These are phyloP conservation scores for Stigmatopora argus DNA, from an alignment of 2,113 vertebrate genomes.

Conservation along the genomic window DNA sequence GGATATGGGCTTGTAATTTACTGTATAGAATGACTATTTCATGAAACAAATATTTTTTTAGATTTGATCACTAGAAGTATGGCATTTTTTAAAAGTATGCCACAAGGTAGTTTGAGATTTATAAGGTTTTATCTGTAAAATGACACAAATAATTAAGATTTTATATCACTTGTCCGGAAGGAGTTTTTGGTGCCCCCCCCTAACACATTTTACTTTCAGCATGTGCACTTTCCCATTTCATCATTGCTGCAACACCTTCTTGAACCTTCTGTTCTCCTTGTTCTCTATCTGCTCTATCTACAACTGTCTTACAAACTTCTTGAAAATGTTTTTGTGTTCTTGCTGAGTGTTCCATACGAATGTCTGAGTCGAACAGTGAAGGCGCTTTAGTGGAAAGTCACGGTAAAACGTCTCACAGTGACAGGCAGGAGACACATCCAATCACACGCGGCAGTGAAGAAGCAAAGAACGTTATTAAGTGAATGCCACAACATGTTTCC, in stretches of 20 bases:
- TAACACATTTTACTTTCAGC: slow-evolving; percentile 16
- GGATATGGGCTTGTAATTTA: background rate
- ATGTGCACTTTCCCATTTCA: background rate
- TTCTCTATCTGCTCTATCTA: slow-evolving; percentile 3
- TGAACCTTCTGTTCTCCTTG: slow-evolving; percentile 1
- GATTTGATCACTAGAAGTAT: too few relatives aligned
- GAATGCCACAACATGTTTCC: slow-evolving; percentile 57
- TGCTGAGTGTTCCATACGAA: slow-evolving; percentile 17
- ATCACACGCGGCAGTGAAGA: slow-evolving; percentile 30
- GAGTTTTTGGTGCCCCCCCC: slow-evolving; percentile 20
- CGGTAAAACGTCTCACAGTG: slow-evolving; percentile 24
- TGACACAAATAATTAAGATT: background rate
- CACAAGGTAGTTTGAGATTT: too few relatives aligned
- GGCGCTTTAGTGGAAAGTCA: slow-evolving; percentile 26
- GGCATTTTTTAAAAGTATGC: too few relatives aligned
- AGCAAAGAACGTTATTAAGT: slow-evolving; percentile 48
- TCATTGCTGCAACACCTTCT: slow-evolving; percentile 12
- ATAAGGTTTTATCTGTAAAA: too few relatives aligned
- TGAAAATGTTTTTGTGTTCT: slow-evolving; percentile 13
- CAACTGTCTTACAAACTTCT: slow-evolving; percentile 9
- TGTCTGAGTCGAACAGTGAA: background rate
- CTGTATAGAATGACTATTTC: background rate
- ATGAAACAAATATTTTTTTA: background rate
- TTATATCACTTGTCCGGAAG: slow-evolving; percentile 12
- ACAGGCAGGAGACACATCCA: slow-evolving; percentile 49